Evolutionary conservation across 2,797 vertebrate genomes (phyloP), one percentile per base, ranked within the genome.

Genomic region (Menidia menidia): DNA sequence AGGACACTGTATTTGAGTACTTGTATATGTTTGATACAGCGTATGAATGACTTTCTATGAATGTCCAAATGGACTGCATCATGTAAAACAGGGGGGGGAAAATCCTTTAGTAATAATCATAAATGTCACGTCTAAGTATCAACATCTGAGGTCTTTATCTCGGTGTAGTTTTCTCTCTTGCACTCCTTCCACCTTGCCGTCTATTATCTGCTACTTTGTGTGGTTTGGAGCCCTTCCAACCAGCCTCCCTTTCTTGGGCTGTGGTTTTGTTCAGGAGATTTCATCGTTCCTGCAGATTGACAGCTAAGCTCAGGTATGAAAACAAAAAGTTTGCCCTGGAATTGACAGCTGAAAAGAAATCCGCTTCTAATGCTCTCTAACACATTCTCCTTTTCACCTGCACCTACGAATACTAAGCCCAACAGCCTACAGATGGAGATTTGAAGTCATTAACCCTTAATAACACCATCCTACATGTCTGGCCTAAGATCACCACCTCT

Each of bases 211-310:
- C 84, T 88, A 84, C 78, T 92, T 85, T 90, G 77, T 96, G 95
- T 95, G 96, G 95, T 88, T 96, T 98, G 96, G 96, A 96, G 70
- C 57, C 81, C 75, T 89, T 96, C 96, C 96, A 98, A 92, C 84
- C 88, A 44, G 82, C 88, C 89, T 92, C 88, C 90, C 88, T 92
- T 92, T 94, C 91, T 94, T 90, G 91, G 90, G 93, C 90, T 95
- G 95, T 93, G 95, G 94, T 95, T 96, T 95, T 95, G 94, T 93
- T 92, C 92, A 66, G 87, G 88, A 95, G 95, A 96, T 96, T 93
- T 90, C 91, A 87, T 60, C 86, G 78, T 90, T 91, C 88, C 92
- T 90, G 66, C 91, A 96, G 95, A 97, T 69, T 97, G 96, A 96
- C 95, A 96, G 96, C 95, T 93, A 92, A 94, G 93, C 92, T 94